Conservation (phyloP, 2,113 vertebrate species). For the Gnathonemus echidnorhynchus region DNA sequence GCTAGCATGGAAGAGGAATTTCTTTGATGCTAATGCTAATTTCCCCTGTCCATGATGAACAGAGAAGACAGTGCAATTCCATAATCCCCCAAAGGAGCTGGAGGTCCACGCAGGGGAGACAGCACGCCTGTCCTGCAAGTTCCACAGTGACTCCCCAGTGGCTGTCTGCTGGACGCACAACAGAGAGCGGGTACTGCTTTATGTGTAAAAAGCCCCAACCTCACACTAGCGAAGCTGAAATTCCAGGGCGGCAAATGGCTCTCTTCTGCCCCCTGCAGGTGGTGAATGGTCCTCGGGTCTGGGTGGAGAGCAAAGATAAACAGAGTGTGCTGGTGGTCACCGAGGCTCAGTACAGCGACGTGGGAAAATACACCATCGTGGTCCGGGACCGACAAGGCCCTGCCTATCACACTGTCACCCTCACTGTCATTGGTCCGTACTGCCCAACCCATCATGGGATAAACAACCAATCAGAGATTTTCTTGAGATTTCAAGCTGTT, state of each 20-base stretch:
- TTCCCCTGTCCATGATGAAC: not conserved
- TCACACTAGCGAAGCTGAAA: not conserved
- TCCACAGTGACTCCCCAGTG: slow-evolving; percentile 56
- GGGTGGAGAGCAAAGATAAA: slow-evolving; percentile 36
- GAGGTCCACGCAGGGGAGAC: slow-evolving; percentile 50
- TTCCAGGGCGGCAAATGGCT: not conserved
- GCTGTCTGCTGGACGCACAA: slow-evolving; percentile 68
- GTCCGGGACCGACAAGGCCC: slow-evolving; percentile 48
- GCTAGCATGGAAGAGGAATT: not conserved
- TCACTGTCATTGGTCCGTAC: slow-evolving; percentile 56
- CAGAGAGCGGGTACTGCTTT: slow-evolving; percentile 50
- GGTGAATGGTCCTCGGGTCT: slow-evolving; percentile 28
- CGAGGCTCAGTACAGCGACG: slow-evolving; percentile 42
- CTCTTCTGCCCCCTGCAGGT: slow-evolving; percentile 32
- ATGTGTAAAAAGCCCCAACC: not conserved
- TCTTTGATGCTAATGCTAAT: not conserved
- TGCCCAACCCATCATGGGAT: not conserved
- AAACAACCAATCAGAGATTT: not conserved
- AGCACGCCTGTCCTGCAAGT: slow-evolving; percentile 49
- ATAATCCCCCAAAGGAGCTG: slow-evolving; percentile 50
- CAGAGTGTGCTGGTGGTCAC: slow-evolving; percentile 48
- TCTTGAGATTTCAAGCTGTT: not conserved
- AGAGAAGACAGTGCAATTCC: slow-evolving; percentile 54
- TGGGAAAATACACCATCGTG: slow-evolving; percentile 54
- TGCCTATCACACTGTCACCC: slow-evolving; percentile 52